Evolutionary conservation across 2,888 invertebrate species (phyloP), one percentile per base, ranked within the genome.

Genomic region (Erebia palarica): DNA sequence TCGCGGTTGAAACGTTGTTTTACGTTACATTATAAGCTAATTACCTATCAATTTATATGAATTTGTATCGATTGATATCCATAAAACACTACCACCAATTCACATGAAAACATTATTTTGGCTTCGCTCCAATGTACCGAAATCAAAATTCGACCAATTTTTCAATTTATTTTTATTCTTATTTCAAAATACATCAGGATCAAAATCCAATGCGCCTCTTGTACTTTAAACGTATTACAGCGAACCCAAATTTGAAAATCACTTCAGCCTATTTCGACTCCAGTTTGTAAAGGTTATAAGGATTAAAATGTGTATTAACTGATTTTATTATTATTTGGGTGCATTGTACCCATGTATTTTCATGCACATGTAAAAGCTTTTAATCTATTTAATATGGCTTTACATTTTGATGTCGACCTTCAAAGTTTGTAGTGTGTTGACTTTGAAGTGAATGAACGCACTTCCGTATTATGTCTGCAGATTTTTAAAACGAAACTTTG

Each of bases 371-470:
- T 18, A 27, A 58, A 11, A 58, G 21, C 13, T 58, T 58, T 5
- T 21, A 21, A 21, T 55, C 18, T 53, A 55, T 16, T 13, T 58
- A 27, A 58, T 21, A 57, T 7, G 21, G 21, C 14, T 58, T 58
- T 27, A 58, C 27, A 58, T 27, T 57, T 58, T 27, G 57, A 16
- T 11, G 13, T 14, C 14, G 27, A 58, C 57, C 57, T 58, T 58
- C 27, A 58, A 44, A 36, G 1, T 60, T 60, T 16, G n/a, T 10
- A 21, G 16, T 61, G 18, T 36, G 10, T 27, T 64, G 58, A 58
- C 21, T 21, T 27, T 21, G 57, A 27, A 58, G 57, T 58, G 57
- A 58, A 27, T 58, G 57, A 58, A 58, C 57, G 57, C 7, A 5
- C 21, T 58, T 58, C 18, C 18, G 55, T 18, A n/a, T 51, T 51